phyloP scores from a whole-genome alignment of 2,113 vertebrate genomes.

The Pelecanoides urinatrix region DNA sequence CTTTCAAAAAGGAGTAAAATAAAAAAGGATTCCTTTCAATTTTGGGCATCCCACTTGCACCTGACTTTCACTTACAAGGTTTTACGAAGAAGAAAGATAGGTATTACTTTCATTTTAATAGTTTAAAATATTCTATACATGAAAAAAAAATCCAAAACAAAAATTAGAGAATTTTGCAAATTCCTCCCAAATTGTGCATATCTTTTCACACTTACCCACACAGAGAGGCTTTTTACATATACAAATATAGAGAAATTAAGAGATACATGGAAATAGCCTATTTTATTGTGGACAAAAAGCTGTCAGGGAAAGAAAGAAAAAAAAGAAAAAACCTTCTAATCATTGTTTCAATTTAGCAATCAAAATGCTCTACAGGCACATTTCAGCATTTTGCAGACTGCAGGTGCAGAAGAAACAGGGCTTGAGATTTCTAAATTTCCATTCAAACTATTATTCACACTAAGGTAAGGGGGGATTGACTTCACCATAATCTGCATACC shows the following conservation, averaged over 20 bases:
- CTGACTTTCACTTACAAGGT: neutral
- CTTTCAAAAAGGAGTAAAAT: neutral
- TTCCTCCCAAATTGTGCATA: neutral
- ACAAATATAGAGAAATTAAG: neutral
- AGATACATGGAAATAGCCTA: neutral
- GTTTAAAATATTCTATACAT: neutral
- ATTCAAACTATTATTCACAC: neutral
- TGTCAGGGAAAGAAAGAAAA: neutral
- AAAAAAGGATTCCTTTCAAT: neutral
- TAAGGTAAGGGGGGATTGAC: neutral
- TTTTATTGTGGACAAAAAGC: neutral
- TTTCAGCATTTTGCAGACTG: neutral
- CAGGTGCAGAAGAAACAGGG: neutral
- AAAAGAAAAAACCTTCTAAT: neutral
- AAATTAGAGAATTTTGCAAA: neutral
- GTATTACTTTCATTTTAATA: neutral
- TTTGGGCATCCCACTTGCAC: neutral
- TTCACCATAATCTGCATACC: neutral
- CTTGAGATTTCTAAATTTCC: neutral
- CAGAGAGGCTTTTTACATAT: neutral
- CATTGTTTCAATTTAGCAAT: neutral
- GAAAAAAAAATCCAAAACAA: neutral
- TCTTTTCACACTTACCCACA: neutral
- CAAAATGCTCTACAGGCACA: neutral
- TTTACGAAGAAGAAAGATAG: neutral